Evolutionary conservation across 1,140 invertebrate species (phyloP).

Genomic region (Lordiphosa mommai): DNA sequence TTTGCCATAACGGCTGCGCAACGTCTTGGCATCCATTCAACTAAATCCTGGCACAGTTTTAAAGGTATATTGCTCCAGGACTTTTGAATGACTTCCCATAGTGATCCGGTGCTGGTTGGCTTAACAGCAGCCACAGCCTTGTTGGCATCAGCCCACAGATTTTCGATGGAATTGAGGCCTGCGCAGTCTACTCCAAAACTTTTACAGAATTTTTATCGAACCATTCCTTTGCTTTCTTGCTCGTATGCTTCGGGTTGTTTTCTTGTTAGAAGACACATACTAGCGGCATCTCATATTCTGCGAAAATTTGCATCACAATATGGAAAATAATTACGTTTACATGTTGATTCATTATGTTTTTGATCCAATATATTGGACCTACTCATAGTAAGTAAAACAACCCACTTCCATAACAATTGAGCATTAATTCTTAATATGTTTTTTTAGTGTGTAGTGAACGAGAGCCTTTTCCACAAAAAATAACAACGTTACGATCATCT

Average conservation of each 20-base stretch:
- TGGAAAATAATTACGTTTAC: not conserved
- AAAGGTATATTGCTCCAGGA: too few relatives aligned
- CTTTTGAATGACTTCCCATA: too few relatives aligned
- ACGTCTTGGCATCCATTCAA: too few relatives aligned
- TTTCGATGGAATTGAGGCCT: too few relatives aligned
- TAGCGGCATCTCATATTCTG: not conserved
- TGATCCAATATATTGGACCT: not conserved
- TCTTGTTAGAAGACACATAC: not conserved
- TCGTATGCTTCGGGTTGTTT: not conserved
- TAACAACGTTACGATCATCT: not conserved
- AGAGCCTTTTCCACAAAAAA: not conserved
- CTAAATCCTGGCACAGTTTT: too few relatives aligned
- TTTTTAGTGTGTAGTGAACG: not conserved
- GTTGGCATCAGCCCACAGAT: too few relatives aligned
- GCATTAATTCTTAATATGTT: not conserved
- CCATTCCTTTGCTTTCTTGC: not conserved
- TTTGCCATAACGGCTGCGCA: too few relatives aligned
- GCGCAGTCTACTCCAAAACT: too few relatives aligned
- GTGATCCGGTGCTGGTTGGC: too few relatives aligned
- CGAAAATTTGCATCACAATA: not conserved
- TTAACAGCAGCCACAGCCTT: too few relatives aligned
- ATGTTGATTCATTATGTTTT: not conserved
- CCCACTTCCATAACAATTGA: not conserved
- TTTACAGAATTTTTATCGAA: too few relatives aligned
- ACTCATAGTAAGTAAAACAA: not conserved